Conservation (phyloP, 2,113 vertebrate genomes). For the Microcebus lehilahytsara region DNA sequence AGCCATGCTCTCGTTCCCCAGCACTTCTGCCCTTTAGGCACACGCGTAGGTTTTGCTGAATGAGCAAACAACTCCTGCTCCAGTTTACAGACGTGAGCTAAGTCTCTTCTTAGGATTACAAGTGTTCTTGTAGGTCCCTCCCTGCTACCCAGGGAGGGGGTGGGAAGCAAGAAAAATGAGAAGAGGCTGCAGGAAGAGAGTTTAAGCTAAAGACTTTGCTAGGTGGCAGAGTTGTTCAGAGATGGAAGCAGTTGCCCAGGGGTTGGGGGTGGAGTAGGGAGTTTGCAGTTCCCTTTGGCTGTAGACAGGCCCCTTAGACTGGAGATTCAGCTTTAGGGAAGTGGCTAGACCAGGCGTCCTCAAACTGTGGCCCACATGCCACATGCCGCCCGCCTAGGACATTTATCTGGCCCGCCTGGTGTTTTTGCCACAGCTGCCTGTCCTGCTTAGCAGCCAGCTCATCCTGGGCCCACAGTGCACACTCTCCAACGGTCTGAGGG, state of each 20-base stretch:
- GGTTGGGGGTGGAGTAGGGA: neutral
- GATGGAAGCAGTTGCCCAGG: neutral
- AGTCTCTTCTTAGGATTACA: slow-evolving; percentile 30
- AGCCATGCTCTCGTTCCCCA: neutral
- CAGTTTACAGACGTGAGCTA: neutral
- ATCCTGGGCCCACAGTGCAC: too few species aligned
- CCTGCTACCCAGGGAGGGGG: neutral
- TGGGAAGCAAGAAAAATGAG: neutral
- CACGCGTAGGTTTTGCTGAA: neutral
- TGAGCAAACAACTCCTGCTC: neutral
- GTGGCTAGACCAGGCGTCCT: neutral
- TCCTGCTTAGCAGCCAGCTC: too few species aligned
- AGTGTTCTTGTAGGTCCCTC: neutral
- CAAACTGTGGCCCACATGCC: too few species aligned
- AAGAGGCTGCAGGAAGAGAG: neutral
- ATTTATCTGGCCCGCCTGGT: too few species aligned
- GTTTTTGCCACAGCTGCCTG: too few species aligned
- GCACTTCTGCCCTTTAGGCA: neutral
- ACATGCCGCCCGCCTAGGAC: too few species aligned
- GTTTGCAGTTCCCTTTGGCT: neutral
- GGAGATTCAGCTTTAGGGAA: neutral
- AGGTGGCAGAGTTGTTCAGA: neutral
- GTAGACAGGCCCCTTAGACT: neutral
- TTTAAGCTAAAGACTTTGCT: neutral
- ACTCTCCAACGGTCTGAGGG: too few species aligned